These are phyloP conservation scores for Clarias gariepinus DNA, from an alignment of 2,113 vertebrate genomes.

Conservation along the genomic window DNA sequence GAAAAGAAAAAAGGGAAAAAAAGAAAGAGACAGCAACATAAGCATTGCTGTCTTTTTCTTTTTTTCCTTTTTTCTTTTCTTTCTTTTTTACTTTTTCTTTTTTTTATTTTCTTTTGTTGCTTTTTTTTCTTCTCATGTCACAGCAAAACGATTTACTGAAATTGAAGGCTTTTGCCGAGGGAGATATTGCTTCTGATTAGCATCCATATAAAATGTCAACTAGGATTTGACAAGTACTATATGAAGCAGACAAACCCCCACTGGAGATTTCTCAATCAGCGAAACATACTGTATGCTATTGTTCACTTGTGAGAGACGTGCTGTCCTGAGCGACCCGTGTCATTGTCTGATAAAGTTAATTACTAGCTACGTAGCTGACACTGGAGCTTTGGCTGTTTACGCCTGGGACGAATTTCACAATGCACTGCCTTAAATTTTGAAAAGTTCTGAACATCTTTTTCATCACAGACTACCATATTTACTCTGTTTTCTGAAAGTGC, in stretches of 20 bases:
- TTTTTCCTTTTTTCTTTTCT: too few relatives aligned
- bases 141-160: constrained; percentile 64
- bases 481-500: too few relatives aligned
- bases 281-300: constrained; percentile 67
- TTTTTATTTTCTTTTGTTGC: constrained; percentile 8
- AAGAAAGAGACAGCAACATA: too few relatives aligned
- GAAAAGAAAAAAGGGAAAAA: too few relatives aligned
- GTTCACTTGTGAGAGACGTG: constrained; percentile 65
- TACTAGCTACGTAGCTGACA: constrained; percentile 69
- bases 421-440: neutral
- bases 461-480: neutral
- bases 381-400: constrained; percentile 57
- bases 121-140: constrained; percentile 38
- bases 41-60: too few relatives aligned
- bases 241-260: constrained; percentile 69
- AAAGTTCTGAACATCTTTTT: neutral
- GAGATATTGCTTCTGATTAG: constrained; percentile 69
- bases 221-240: constrained; percentile 73
- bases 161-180: constrained; percentile 62
- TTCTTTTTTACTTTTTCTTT: neutral
- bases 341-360: constrained; percentile 75
- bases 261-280: constrained; percentile 66
- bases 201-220: constrained; percentile 75
- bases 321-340: constrained; percentile 69
- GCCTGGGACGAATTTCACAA: constrained; percentile 51